Evolutionary conservation across 1,140 invertebrate genomes (phyloP).

Genomic region (Pararge aegeria): DNA sequence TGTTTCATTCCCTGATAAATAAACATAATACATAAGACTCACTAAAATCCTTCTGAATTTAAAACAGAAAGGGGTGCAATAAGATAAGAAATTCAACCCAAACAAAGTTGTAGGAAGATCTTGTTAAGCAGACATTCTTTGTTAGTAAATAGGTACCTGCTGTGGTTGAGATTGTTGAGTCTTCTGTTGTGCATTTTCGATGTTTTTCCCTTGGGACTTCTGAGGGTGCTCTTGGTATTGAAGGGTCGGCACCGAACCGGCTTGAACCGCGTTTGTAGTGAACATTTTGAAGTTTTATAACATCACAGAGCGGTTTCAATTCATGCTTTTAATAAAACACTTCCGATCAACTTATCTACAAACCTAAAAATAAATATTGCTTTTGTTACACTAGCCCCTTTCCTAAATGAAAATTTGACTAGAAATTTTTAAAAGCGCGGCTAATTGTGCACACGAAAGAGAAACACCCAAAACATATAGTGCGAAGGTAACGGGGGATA

Average conservation of each 20-base stretch:
- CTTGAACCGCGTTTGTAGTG: slow-evolving; percentile 74
- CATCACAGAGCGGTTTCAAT: slow-evolving; percentile 13
- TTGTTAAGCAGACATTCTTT: neutral
- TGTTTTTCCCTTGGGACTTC: slow-evolving; percentile 76
- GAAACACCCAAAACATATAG: slow-evolving; percentile 71
- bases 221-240: slow-evolving; percentile 77
- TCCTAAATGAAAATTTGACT: slow-evolving; percentile 2
- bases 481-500: slow-evolving; percentile 78
- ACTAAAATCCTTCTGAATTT: too few species aligned
- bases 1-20: too few species aligned
- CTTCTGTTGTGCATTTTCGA: slow-evolving; percentile 77
- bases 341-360: slow-evolving; percentile 16
- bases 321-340: slow-evolving; percentile 2
- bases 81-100: neutral
- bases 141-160: slow-evolving; percentile 39
- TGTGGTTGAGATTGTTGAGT: slow-evolving; percentile 68
- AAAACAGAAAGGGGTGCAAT: too few species aligned
- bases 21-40: too few species aligned
- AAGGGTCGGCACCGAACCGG: slow-evolving; percentile 72
- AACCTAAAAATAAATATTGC: slow-evolving; percentile 9
- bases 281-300: slow-evolving; percentile 60
- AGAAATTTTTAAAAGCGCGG: slow-evolving; percentile 58
- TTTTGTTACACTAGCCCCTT: slow-evolving; percentile 6
- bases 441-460: slow-evolving; percentile 66
- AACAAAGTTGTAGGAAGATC: neutral